phyloP scores from a whole-genome alignment of 2,888 invertebrate species.

The Vesta saturnalis region DNA sequence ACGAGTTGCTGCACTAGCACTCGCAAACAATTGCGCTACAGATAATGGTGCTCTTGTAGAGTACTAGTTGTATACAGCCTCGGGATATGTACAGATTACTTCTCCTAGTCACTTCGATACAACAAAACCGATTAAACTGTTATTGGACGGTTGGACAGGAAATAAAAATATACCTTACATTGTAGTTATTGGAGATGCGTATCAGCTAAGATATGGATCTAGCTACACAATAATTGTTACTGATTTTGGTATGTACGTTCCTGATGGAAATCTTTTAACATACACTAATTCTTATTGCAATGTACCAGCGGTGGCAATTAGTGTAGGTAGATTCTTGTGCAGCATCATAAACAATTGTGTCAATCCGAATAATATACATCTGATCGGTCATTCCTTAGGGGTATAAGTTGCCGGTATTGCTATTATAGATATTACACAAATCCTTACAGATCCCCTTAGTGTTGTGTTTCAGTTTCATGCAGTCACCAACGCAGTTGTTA shows the following conservation, averaged over 20 bases:
- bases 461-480: neutral
- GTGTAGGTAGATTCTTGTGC: neutral
- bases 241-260: neutral
- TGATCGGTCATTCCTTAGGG: slow-evolving; percentile 3
- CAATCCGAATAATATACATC: neutral
- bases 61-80: no score
- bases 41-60: no score
- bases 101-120: no score
- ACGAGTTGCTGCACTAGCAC: no score
- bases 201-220: no score
- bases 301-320: neutral
- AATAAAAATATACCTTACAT: no score
- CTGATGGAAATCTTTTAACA: neutral
- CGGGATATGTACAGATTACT: no score
- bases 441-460: neutral
- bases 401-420: neutral
- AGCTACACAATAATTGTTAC: neutral
- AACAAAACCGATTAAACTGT: no score
- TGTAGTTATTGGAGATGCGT: no score
- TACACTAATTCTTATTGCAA: neutral
- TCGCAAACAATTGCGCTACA: no score
- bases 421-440: neutral
- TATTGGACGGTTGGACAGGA: no score
- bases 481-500: neutral
- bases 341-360: neutral